Conservation (phyloP, 2,113 vertebrate species). For the Alethe diademata region DNA sequence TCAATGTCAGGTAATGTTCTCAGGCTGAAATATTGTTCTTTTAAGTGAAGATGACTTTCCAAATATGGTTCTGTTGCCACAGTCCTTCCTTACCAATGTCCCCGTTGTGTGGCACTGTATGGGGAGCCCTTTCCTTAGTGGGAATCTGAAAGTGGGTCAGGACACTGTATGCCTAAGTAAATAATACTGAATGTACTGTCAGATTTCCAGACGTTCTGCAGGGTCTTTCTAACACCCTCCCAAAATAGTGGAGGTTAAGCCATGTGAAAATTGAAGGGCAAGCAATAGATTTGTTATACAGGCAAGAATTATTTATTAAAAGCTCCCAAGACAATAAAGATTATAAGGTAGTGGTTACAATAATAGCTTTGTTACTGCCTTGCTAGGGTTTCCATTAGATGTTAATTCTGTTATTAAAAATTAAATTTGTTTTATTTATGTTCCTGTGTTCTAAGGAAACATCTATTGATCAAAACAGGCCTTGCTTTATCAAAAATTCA, state of each 20-base stretch:
- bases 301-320: constrained; percentile 4
- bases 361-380: neutral
- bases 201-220: neutral
- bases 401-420: constrained; percentile 19
- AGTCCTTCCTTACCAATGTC: neutral
- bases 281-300: neutral
- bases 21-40: neutral
- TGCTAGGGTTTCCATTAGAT: neutral
- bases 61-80: neutral
- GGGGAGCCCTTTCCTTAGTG: neutral
- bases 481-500: neutral
- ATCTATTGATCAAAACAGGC: constrained; percentile 11
- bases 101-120: neutral
- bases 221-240: neutral
- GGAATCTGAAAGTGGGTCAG: neutral
- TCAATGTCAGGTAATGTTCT: neutral
- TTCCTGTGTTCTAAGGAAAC: neutral
- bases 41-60: neutral
- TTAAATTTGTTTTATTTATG: constrained; percentile 12
- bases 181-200: neutral
- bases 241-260: neutral
- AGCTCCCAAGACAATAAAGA: neutral
- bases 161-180: neutral
- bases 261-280: neutral
- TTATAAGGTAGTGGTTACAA: neutral